Percentiles rank a stretch among this genome's conserved stretches.
Evolutionary conservation across 2,888 invertebrate genomes (phyloP).

Genomic region (Volucella bombylans): DNA sequence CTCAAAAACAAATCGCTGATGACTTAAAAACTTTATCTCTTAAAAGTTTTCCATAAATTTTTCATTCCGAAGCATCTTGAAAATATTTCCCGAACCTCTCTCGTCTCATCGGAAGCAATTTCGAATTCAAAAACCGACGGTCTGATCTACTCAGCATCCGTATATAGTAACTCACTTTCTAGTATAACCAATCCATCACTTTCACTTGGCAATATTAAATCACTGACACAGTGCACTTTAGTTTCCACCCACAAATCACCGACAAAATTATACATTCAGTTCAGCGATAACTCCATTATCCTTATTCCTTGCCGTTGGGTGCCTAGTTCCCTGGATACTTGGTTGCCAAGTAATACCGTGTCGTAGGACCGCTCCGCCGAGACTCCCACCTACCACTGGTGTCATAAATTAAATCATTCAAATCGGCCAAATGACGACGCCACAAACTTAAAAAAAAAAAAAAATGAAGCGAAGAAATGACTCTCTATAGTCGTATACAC

Average conservation of each 20-base stretch:
- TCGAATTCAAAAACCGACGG: not conserved
- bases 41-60: too few relatives aligned
- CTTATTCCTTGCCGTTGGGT: slow-evolving; percentile 5
- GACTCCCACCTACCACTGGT: slow-evolving; percentile 34
- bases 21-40: too few relatives aligned
- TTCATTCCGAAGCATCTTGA: too few relatives aligned
- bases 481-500: not conserved
- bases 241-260: slow-evolving; percentile 48
- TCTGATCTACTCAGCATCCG: slow-evolving; percentile 15
- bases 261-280: slow-evolving; percentile 60
- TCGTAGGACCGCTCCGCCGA: slow-evolving; percentile 28
- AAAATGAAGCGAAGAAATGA: not conserved
- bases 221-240: slow-evolving; percentile 52
- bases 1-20: too few relatives aligned
- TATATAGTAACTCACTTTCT: slow-evolving; percentile 41
- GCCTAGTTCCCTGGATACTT: too few relatives aligned
- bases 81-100: too few relatives aligned
- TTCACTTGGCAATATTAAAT: slow-evolving; percentile 56
- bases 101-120: not conserved
- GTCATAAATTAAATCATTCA: slow-evolving; percentile 73
- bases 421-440: slow-evolving; percentile 59
- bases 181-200: slow-evolving; percentile 63
- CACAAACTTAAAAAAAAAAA: slow-evolving; percentile 43
- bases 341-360: not conserved
- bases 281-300: slow-evolving; percentile 60